These are phyloP conservation scores for Channallabes apus DNA, from an alignment of 2,797 vertebrate genomes.

Conservation along the genomic window DNA sequence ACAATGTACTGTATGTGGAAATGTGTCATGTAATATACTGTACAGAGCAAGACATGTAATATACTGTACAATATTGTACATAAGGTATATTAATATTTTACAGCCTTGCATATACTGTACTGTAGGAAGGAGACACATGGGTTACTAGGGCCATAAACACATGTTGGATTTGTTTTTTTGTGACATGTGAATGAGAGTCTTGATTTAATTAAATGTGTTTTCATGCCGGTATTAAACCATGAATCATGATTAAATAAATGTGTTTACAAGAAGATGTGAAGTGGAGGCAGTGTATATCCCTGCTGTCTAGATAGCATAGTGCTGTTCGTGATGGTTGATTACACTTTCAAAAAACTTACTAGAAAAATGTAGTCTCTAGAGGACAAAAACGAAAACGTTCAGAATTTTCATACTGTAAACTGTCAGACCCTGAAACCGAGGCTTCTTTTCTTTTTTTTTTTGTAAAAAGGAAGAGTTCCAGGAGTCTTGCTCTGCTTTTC, in stretches of 20 bases:
- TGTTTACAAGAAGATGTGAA: background rate
- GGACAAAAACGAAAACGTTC: background rate
- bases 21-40: too few species aligned
- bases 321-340: constrained; percentile 2
- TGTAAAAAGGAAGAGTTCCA: constrained; percentile 32
- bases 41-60: too few species aligned
- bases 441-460: background rate
- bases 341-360: background rate
- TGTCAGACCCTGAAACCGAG: background rate
- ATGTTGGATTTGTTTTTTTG: constrained; percentile 1
- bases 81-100: background rate
- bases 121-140: constrained; percentile 1
- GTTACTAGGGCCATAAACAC: background rate
- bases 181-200: constrained; percentile 1
- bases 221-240: background rate
- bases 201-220: constrained; percentile 22
- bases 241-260: background rate
- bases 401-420: background rate
- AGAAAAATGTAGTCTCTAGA: background rate
- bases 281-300: background rate
- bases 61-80: background rate
- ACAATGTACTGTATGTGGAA: background rate
- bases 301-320: background rate
- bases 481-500: background rate
- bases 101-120: background rate